Evolutionary conservation across 2,888 invertebrate species (phyloP).

Genomic region (Troilus luridus): DNA sequence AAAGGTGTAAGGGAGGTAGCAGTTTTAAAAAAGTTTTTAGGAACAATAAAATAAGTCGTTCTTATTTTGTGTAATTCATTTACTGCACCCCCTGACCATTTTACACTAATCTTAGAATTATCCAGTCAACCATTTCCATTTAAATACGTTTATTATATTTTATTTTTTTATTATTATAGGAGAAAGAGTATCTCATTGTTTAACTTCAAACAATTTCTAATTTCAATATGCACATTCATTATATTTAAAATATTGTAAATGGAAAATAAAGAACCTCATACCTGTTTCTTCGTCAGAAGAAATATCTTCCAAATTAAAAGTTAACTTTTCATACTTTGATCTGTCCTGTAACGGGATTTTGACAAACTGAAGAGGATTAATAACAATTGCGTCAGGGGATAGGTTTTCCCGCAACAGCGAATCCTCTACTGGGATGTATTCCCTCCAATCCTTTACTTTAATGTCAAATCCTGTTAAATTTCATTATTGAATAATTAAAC

Average conservation of each 20-base stretch:
- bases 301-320: conserved; percentile 74
- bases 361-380: conserved; percentile 73
- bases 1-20: too few relatives aligned
- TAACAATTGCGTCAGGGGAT: conserved; percentile 61
- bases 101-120: too few relatives aligned
- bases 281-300: conserved; percentile 72
- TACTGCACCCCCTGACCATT: too few relatives aligned
- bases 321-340: conserved; percentile 83
- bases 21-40: too few relatives aligned
- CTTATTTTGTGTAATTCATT: too few relatives aligned
- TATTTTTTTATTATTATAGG: not conserved
- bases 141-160: not conserved
- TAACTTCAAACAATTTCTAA: not conserved
- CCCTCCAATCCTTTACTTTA: conserved; percentile 63
- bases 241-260: conserved; percentile 10
- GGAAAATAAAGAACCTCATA: conserved; percentile 54
- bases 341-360: conserved; percentile 79
- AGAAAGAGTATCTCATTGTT: not conserved
- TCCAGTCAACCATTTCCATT: too few relatives aligned
- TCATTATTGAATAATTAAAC: conserved; percentile 39
- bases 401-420: conserved; percentile 7
- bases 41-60: too few relatives aligned
- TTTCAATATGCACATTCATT: not conserved
- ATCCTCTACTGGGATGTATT: conserved; percentile 51
- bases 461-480: conserved; percentile 63